Evolutionary conservation across 2,113 vertebrate genomes (phyloP), one percentile per base, ranked within the genome.

Genomic region (Epinephelus moara): DNA sequence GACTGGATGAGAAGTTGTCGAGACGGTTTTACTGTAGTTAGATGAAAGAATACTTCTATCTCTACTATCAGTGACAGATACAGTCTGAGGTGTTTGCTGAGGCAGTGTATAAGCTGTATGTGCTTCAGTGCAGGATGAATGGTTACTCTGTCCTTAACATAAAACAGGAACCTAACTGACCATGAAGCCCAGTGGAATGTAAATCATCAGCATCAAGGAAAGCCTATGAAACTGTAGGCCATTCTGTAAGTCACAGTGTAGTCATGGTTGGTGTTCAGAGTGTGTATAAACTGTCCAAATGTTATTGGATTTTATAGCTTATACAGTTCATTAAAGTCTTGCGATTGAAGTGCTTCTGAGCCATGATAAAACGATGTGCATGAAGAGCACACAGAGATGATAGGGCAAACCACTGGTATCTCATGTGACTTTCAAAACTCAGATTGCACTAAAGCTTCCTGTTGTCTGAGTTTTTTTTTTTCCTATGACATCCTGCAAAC

Each of bases 151-250:
- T 42, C 52, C 42, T 45, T 19, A 30, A 80, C 70, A 69, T 80
- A 21, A 84, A 72, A 64, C 62, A 62, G 40, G 61, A 49, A 53
- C 67, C n/a, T 17, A 73, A 78, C 59, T 80, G 23, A 57, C 73
- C 17, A 12, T 78, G 67, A 76, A 69, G 37, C 66, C 50, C 61
- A 1, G 49, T 17, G 60, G 78, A 86, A 81, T 90, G 67, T 71
- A 55, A 67, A 80, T 25, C 61, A 17, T 72, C 67, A 30, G 80
- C 69, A 64, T 61, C 14, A 61, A 85, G 75, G 47, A 75, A 62
- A 62, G 45, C 33, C 23, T 25, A 30, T 2, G 33, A 73, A 75
- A 57, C 53, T 13, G n/a, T 52, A 19, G 14, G 25, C 62, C 0
- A 14, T 55, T 55, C 62, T 70, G 2, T 9, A 37, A 23, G 71